These are phyloP conservation scores for Arnoldichthys spilopterus DNA, from an alignment of 2,797 vertebrate genomes.

Conservation along the genomic window DNA sequence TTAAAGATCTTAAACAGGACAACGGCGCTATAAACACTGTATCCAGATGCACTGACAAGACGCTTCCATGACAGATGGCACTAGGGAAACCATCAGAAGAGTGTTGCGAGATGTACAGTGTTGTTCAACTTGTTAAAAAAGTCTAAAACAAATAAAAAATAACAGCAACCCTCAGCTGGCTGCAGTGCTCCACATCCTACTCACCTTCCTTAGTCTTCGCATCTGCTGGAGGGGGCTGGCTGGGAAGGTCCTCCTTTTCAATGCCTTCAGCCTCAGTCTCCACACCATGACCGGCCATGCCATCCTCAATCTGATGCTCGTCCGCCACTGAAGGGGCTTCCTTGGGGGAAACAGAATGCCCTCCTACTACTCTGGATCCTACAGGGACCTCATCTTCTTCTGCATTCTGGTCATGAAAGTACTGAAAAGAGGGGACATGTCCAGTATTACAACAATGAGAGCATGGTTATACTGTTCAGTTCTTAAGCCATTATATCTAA, in stretches of 20 bases:
- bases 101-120: too few relatives aligned
- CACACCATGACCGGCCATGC: slow-evolving; percentile 11
- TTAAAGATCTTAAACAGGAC: not conserved
- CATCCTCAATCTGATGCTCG: slow-evolving; percentile 54
- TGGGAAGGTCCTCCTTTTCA: slow-evolving; percentile 77
- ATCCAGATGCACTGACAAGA: not conserved
- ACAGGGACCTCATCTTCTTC: slow-evolving; percentile 82
- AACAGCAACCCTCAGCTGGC: not conserved
- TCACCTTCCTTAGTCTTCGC: slow-evolving; percentile 71
- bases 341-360: slow-evolving; percentile 63
- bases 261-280: slow-evolving; percentile 62
- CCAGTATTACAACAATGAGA: not conserved
- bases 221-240: slow-evolving; percentile 66
- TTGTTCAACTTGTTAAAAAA: not conserved
- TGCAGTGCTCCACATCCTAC: not conserved
- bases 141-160: not conserved
- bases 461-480: not conserved
- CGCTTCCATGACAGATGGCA: too few relatives aligned
- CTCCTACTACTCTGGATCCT: slow-evolving; percentile 75
- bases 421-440: slow-evolving; percentile 48
- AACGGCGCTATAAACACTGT: not conserved
- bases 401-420: slow-evolving; percentile 70
- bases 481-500: not conserved
- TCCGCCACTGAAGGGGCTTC: slow-evolving; percentile 48
- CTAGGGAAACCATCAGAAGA: too few relatives aligned